Evolutionary conservation across 2,888 invertebrate genomes (phyloP).

Genomic region (Hofmannophila pseudospretella): DNA sequence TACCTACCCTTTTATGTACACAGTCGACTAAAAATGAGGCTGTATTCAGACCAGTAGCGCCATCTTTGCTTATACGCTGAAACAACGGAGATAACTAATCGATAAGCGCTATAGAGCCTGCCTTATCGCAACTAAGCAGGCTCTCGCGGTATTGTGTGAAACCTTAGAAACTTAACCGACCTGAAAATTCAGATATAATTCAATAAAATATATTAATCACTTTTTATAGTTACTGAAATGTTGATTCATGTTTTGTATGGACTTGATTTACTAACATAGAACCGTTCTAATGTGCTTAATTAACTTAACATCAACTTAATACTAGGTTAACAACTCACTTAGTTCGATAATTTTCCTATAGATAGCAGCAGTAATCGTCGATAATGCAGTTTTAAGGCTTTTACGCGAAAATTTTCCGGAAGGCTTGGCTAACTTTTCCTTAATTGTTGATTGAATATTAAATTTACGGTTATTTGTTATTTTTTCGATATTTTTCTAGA

Average conservation of each 20-base stretch:
- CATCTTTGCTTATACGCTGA: slow-evolving; percentile 25
- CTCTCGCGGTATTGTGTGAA: not conserved
- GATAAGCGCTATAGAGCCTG: not conserved
- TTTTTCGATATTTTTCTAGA: no score
- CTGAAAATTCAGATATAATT: no score
- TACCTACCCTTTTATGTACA: not conserved
- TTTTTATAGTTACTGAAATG: no score
- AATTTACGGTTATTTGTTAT: no score
- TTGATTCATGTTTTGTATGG: no score
- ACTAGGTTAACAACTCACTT: not conserved
- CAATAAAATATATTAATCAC: no score
- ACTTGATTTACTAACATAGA: no score
- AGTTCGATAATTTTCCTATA: slow-evolving; percentile 16
- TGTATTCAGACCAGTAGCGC: slow-evolving; percentile 19
- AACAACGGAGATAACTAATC: slow-evolving; percentile 9
- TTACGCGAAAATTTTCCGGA: slow-evolving; percentile 19
- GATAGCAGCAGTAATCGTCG: slow-evolving; percentile 36
- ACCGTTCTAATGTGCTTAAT: no score
- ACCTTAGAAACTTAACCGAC: no score
- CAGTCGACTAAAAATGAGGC: slow-evolving; percentile 14
- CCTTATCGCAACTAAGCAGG: not conserved
- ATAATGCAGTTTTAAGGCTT: slow-evolving; percentile 55
- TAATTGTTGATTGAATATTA: no score
- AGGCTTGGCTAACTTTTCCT: no score
- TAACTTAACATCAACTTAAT: slow-evolving; percentile 7